phyloP scores from a whole-genome alignment of 2,888 invertebrate genomes.

The Tetheella fluctuosa region DNA sequence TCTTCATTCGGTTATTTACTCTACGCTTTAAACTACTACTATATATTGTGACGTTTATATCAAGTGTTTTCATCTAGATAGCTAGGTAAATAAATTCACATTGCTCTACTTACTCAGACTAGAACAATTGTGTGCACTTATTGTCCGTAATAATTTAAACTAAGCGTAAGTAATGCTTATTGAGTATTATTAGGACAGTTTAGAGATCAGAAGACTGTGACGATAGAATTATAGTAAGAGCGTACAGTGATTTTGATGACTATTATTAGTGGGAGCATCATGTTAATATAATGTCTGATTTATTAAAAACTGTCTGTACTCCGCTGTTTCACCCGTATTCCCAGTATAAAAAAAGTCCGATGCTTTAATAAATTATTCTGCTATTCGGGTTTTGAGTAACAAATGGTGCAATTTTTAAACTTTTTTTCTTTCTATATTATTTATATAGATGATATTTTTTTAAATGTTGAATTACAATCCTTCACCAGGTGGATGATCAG shows the following conservation, averaged over 20 bases:
- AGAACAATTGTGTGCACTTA: conserved; percentile 15
- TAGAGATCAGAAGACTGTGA: not conserved
- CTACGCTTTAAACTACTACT: not conserved
- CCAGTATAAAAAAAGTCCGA: too few relatives aligned
- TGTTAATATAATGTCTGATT: too few relatives aligned
- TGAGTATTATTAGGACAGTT: conserved; percentile 28
- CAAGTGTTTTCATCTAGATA: not conserved
- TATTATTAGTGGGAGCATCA: not conserved
- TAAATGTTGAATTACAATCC: too few relatives aligned
- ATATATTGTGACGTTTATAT: not conserved
- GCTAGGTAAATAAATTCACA: not conserved
- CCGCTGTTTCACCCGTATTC: too few relatives aligned
- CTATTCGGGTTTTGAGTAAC: too few relatives aligned
- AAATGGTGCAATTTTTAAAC: too few relatives aligned
- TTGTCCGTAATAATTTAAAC: conserved; percentile 29
- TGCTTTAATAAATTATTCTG: too few relatives aligned
- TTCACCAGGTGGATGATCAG: too few relatives aligned
- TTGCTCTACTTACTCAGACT: not conserved
- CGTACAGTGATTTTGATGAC: not conserved
- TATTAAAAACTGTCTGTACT: too few relatives aligned
- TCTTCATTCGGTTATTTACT: not conserved
- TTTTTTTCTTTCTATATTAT: too few relatives aligned
- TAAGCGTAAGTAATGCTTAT: conserved; percentile 37
- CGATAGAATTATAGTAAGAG: conserved; percentile 11
- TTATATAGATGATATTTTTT: too few relatives aligned